Evolutionary conservation across 2,888 invertebrate species (phyloP), one percentile per base, ranked within the genome.

Genomic region (Hybos culiciformis): DNA sequence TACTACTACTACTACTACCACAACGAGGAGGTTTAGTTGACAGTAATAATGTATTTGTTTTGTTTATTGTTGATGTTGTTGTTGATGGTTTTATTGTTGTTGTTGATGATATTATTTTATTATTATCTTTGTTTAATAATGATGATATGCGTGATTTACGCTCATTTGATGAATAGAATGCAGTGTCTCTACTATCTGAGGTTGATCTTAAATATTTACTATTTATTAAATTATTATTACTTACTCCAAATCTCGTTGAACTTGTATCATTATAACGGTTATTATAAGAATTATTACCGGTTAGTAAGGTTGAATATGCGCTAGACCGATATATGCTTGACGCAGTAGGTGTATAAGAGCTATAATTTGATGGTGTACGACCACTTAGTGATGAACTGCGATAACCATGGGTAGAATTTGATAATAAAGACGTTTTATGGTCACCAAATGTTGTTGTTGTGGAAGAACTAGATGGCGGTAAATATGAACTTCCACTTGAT

Each of bases 231-330:
- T 32, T 45, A 50, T 42, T 44, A 46, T 23, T 58, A 66, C 66
- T 66, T 57, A 66, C 65, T 63, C 66, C 64, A 61, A 60, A 63
- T 63, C 65, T 49, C 58, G 57, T 46, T 51, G 38, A 29, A 29
- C 48, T 54, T 61, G 63, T 53, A 61, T 64, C 64, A 65, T 64
- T 59, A 50, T 52, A 60, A 29, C 29, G 29, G n/a, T 29, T 6
- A 29, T 29, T 29, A 29, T n/a, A n/a, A 29, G n/a, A n/a, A 29
- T 29, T 5, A 29, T 29, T 12, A 29, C 29, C 29, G n/a, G 29
- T n/a, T 29, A n/a, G 5, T n/a, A n/a, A n/a, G n/a, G n/a, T n/a
- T n/a, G n/a, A n/a, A n/a, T n/a, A n/a, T n/a, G n/a, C n/a, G n/a
- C n/a, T n/a, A n/a, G n/a, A n/a, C n/a, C n/a, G n/a, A n/a, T n/a